phyloP scores from a whole-genome alignment of 2,888 invertebrate genomes.

The Stenotaenia linearis region DNA sequence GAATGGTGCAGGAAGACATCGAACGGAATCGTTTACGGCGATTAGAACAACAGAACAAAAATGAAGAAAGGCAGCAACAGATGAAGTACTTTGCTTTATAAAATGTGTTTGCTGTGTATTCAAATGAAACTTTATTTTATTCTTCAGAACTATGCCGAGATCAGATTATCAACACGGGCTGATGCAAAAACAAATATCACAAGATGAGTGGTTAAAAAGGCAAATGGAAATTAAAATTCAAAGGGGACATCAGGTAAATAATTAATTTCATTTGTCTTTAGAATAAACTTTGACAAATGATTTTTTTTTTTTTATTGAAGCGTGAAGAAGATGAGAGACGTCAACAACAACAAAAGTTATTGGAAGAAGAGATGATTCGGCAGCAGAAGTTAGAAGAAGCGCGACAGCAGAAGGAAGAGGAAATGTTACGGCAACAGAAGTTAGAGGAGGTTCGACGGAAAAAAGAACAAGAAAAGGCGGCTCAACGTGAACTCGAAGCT shows the following conservation, averaged over 20 bases:
- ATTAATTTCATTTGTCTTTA: no score
- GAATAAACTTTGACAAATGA: neutral
- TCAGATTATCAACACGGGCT: neutral
- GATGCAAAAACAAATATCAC: neutral
- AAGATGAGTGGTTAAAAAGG: constrained; percentile 36
- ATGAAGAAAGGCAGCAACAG: constrained; percentile 36
- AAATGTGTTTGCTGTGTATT: neutral
- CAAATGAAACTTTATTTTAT: neutral
- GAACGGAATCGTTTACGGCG: constrained; percentile 46
- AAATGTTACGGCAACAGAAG: constrained; percentile 48
- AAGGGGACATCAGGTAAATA: constrained; percentile 33
- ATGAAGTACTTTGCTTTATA: neutral
- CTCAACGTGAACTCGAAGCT: constrained; percentile 45
- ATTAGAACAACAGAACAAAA: constrained; percentile 39
- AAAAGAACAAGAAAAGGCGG: constrained; percentile 49
- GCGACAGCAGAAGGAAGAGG: constrained; percentile 42
- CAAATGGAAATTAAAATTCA: constrained; percentile 37
- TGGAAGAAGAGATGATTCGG: no score
- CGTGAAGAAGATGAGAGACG: neutral
- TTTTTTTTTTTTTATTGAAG: neutral
- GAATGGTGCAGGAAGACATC: constrained; percentile 49
- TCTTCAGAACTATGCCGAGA: neutral
- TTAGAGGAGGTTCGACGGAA: constrained; percentile 56
- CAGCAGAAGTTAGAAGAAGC: constrained; percentile 42
- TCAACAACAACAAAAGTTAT: no score